Evolutionary conservation across 2,113 vertebrate genomes (phyloP).

Genomic region (Entomyzon cyanotis): DNA sequence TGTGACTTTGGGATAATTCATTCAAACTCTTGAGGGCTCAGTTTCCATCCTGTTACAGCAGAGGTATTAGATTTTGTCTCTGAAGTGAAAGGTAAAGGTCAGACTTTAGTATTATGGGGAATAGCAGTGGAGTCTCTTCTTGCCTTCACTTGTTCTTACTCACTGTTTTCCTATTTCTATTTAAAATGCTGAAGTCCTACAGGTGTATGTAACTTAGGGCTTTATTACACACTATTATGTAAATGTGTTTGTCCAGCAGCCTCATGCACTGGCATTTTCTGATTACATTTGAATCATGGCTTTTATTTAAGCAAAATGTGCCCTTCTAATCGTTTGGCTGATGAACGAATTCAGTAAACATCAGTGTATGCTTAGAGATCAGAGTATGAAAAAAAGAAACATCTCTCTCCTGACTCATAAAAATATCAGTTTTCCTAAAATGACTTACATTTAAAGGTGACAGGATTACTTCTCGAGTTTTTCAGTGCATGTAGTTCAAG

Average conservation of each 20-base stretch:
- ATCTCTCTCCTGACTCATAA: neutral
- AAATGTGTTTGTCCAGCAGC: neutral
- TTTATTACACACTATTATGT: neutral
- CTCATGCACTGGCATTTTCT: neutral
- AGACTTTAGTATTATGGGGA: neutral
- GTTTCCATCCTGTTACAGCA: neutral
- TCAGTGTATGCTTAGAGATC: neutral
- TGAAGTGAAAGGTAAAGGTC: neutral
- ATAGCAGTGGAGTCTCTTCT: neutral
- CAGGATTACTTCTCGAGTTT: neutral
- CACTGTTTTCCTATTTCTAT: neutral
- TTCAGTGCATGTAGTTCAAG: neutral
- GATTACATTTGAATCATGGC: neutral
- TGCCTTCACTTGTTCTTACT: neutral
- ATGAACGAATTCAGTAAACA: neutral
- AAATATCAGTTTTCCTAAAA: neutral
- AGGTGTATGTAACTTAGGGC: neutral
- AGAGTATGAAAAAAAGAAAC: neutral
- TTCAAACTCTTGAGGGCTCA: neutral
- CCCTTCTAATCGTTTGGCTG: neutral
- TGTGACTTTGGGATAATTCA: neutral
- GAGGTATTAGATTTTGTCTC: neutral
- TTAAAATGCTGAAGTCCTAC: neutral
- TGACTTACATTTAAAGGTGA: neutral
- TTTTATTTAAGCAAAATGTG: neutral